Percentiles rank a stretch among this genome's conserved stretches.
Evolutionary conservation across 2,113 vertebrate species (phyloP).

Genomic region (Catharus fuscescens): DNA sequence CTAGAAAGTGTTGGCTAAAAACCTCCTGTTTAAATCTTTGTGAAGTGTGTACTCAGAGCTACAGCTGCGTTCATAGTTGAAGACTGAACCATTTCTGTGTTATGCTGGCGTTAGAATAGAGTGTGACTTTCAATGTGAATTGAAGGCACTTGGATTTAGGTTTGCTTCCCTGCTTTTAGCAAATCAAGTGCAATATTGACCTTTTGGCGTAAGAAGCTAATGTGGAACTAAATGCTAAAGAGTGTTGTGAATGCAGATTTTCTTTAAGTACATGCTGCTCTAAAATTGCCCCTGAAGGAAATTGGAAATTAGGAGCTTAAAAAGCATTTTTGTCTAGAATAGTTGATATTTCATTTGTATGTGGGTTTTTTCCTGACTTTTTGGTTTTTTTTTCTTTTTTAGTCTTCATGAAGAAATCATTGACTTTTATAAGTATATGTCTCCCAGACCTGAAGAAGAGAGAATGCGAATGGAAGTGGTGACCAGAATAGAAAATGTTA

Average conservation of each 20-base stretch:
- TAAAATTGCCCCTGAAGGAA: background rate
- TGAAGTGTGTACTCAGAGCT: background rate
- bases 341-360: background rate
- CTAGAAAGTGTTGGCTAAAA: background rate
- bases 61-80: background rate
- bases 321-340: background rate
- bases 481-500: constrained; percentile 92
- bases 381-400: background rate
- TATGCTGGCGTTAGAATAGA: background rate
- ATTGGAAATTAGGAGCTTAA: background rate
- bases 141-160: background rate
- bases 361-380: background rate
- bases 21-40: background rate
- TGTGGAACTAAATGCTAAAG: accelerated
- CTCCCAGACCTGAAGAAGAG: constrained; percentile 92
- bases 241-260: background rate
- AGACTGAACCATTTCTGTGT: background rate
- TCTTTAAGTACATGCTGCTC: background rate
- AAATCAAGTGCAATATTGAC: background rate
- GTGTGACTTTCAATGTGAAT: background rate
- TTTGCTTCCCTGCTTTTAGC: background rate
- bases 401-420: constrained; percentile 97
- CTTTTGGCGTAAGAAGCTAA: background rate
- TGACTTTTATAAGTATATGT: constrained; percentile 97
- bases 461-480: constrained; percentile 97